phyloP scores from a whole-genome alignment of 2,888 invertebrate species.

The Conchocele bisecta region DNA sequence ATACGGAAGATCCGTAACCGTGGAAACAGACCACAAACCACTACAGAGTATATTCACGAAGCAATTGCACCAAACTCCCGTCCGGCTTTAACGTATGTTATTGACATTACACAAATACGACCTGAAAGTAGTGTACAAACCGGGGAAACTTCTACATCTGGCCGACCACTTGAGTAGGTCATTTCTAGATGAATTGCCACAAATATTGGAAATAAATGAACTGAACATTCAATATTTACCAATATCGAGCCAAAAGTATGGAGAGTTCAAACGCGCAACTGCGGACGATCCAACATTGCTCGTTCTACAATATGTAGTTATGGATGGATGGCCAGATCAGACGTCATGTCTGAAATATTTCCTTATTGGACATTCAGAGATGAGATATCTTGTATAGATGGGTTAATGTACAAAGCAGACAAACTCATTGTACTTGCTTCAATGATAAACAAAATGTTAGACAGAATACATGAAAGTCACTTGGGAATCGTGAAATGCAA shows the following conservation, averaged over 20 bases:
- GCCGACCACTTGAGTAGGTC: conserved; percentile 31
- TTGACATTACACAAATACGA: conserved; percentile 31
- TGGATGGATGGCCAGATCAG: conserved; percentile 46
- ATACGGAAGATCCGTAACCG: conserved; percentile 42
- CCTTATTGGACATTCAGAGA: conserved; percentile 49
- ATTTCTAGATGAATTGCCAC: conserved; percentile 11
- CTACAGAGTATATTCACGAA: conserved; percentile 53
- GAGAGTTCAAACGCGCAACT: conserved; percentile 28
- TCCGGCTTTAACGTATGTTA: no score
- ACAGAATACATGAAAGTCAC: conserved; percentile 34
- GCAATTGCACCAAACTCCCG: conserved; percentile 40
- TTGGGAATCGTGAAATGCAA: conserved; percentile 30
- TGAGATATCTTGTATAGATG: conserved; percentile 45
- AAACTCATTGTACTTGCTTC: conserved; percentile 18
- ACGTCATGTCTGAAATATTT: conserved; percentile 20
- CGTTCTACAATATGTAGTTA: conserved; percentile 16
- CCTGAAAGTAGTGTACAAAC: conserved; percentile 28
- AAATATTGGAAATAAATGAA: conserved; percentile 12
- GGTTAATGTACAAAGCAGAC: conserved; percentile 47
- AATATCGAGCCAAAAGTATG: conserved; percentile 21
- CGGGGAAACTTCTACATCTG: conserved; percentile 29
- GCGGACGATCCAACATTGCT: conserved; percentile 34
- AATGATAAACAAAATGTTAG: conserved; percentile 33
- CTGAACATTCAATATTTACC: conserved; percentile 29
- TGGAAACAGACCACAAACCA: conserved; percentile 60